phyloP scores from a whole-genome alignment of 1,140 invertebrate species.

The Papilio xuthus region DNA sequence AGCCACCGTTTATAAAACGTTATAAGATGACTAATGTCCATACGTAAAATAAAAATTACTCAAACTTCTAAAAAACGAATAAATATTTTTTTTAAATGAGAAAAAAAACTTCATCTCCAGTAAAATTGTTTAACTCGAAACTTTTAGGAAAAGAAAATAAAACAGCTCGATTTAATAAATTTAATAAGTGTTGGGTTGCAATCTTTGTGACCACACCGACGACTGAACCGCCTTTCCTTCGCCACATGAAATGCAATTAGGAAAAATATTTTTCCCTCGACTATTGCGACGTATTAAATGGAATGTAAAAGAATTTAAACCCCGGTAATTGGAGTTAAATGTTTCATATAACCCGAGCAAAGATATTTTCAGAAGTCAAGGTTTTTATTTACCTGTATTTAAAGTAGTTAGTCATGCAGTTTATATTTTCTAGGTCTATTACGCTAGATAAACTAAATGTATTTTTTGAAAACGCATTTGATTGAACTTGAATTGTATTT shows the following conservation, averaged over 20 bases:
- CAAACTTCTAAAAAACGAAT: no score
- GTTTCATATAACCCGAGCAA: conserved; percentile 12
- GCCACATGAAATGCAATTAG: conserved; percentile 26
- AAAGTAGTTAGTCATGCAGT: background rate
- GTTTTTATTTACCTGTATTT: background rate
- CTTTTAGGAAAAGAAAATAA: background rate
- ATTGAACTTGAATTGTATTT: no score
- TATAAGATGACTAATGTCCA: no score
- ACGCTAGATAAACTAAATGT: background rate
- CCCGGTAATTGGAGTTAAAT: background rate
- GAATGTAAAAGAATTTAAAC: conserved; percentile 14
- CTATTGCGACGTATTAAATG: conserved; percentile 23
- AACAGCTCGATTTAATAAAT: conserved; percentile 31
- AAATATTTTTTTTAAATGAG: background rate
- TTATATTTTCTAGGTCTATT: background rate
- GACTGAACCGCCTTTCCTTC: background rate
- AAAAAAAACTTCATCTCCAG: background rate
- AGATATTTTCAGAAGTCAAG: background rate
- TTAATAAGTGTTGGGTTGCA: conserved; percentile 34
- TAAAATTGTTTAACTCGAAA: conserved; percentile 6
- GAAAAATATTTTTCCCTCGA: conserved; percentile 30
- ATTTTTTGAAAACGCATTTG: no score
- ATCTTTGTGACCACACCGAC: conserved; percentile 15
- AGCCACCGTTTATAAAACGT: no score
- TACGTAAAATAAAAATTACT: no score